Conservation (phyloP, 2,888 invertebrate species). For the Altica lythri region DNA sequence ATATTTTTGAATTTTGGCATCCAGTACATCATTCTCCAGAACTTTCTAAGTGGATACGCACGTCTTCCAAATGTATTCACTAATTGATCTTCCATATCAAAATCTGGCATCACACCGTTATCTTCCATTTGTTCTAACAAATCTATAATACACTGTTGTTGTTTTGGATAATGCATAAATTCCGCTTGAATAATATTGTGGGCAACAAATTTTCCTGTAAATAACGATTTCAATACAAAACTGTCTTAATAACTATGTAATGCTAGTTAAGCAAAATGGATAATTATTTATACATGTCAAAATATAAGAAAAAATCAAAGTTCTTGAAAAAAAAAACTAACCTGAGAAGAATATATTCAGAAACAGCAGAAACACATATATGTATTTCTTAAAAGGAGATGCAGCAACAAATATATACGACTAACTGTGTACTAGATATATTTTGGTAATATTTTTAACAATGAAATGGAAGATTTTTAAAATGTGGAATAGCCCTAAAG, state of each 20-base stretch:
- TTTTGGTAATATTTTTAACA: too few species aligned
- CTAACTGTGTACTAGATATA: too few species aligned
- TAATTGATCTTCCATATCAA: conserved; percentile 83
- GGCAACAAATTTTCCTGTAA: conserved; percentile 74
- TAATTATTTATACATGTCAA: neutral
- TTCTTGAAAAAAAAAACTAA: too few species aligned
- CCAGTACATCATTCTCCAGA: conserved; percentile 86
- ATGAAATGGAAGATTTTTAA: too few species aligned
- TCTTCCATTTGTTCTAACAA: conserved; percentile 94
- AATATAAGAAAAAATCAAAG: neutral
- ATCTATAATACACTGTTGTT: conserved; percentile 92
- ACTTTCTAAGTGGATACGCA: conserved; percentile 74
- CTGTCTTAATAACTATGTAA: neutral
- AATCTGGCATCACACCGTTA: conserved; percentile 85
- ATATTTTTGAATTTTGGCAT: conserved; percentile 92
- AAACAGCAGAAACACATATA: neutral
- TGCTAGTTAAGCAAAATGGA: neutral
- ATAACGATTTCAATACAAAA: neutral
- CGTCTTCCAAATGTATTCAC: conserved; percentile 81
- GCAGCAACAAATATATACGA: too few species aligned
- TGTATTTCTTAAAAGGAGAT: too few species aligned
- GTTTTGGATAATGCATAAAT: conserved; percentile 93
- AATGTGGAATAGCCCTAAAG: too few species aligned
- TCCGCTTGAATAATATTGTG: conserved; percentile 82
- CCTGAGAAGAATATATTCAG: too few species aligned